Evolutionary conservation across 2,113 vertebrate species (phyloP), one percentile per base, ranked within the genome.

Genomic region (Psittacara wagleri): DNA sequence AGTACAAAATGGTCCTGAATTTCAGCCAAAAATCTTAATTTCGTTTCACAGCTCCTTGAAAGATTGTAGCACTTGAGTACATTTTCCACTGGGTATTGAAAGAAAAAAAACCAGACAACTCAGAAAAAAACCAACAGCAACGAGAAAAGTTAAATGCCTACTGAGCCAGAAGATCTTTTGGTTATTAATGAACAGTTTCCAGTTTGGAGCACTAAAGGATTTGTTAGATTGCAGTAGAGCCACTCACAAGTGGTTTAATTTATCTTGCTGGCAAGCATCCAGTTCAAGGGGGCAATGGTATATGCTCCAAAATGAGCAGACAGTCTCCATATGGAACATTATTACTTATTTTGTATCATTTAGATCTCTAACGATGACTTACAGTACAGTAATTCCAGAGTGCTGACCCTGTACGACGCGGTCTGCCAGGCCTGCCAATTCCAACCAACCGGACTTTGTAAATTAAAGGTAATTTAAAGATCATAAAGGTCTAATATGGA

Each of bases 381-480:
- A 61, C 98, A 98, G 90, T 98, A 98, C 97, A 99, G 97, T 52
- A 96, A 95, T 79, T 96, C 97, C 54, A 97, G 97, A 91, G 97
- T 98, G 74, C 85, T 98, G 94, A 98, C 98, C 23, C 96, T 99
- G 87, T 98, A 98, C 27, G 97, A 98, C 3, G 98, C 97, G 4
- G 93, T 98, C 46, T 98, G 98, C 96, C 98, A 99, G 96, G 91
- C 96, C 85, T 98, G 98, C 72, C 94, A 97, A 52, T 95, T 94
- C 10, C 97, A 97, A 10, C 94, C 90, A 75, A 96, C 97, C 19
- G 97, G 97, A 97, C 97, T 98, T 95, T 98, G 98, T 97, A 98
- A 98, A 98, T 98, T 98, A 98, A 99, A 98, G 98, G 98, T 98
- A 99, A 98, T 97, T 95, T 91, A 97, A 97, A 95, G 68, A 96